Conservation (phyloP, 2,113 vertebrate species). For the Ancistrus triradiatus region DNA sequence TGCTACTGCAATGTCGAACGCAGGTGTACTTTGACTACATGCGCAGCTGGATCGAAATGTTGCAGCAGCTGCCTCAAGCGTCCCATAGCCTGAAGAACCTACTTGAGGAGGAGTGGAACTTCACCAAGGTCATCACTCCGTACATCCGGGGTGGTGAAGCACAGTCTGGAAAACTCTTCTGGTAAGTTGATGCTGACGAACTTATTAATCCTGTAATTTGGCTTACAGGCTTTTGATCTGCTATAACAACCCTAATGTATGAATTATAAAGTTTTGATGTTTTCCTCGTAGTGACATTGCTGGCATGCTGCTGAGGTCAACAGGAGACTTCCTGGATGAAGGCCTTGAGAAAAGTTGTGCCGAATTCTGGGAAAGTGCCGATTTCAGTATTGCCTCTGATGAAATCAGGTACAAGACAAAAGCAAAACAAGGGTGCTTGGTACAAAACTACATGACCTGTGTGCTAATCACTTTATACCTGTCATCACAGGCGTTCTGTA, state of each 20-base stretch:
- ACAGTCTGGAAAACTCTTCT: slow-evolving; percentile 95
- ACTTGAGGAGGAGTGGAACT: slow-evolving; percentile 97
- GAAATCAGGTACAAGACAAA: slow-evolving; percentile 80
- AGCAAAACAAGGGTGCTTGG: background rate
- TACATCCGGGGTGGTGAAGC: slow-evolving; percentile 96
- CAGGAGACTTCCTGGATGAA: slow-evolving; percentile 87
- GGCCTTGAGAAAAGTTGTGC: slow-evolving; percentile 87
- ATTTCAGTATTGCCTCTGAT: slow-evolving; percentile 87
- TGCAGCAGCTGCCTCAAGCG: slow-evolving; percentile 96
- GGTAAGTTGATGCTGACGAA: slow-evolving; percentile 74
- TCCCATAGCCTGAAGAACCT: slow-evolving; percentile 98
- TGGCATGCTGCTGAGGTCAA: slow-evolving; percentile 94
- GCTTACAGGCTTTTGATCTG: no score
- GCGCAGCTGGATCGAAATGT: slow-evolving; percentile 98
- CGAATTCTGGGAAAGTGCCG: slow-evolving; percentile 86
- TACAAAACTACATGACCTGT: no score
- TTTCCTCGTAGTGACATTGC: slow-evolving; percentile 91
- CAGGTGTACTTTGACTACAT: slow-evolving; percentile 99
- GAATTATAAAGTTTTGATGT: no score
- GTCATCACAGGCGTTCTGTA: slow-evolving; percentile 80
- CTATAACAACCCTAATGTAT: no score
- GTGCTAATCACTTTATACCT: background rate
- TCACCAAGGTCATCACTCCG: slow-evolving; percentile 97
- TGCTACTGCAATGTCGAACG: slow-evolving; percentile 21
- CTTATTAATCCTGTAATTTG: no score